Conservation (phyloP, 1,140 invertebrate genomes). For the Agrypnia vestita region DNA sequence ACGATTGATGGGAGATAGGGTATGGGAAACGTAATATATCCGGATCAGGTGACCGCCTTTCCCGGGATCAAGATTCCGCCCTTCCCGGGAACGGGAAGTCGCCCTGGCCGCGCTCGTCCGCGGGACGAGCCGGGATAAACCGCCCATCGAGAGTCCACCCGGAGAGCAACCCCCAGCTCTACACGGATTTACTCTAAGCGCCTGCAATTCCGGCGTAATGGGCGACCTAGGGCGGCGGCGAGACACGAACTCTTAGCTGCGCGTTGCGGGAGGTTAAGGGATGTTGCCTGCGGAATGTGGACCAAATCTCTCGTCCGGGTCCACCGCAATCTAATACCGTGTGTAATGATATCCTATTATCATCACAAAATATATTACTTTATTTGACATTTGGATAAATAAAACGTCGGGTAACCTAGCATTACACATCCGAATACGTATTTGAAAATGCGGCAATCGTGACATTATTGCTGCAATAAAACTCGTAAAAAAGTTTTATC, state of each 20-base stretch:
- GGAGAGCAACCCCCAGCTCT: slow-evolving; percentile 28
- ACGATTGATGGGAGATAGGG: too few species aligned
- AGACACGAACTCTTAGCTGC: slow-evolving; percentile 14
- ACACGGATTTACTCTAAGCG: slow-evolving; percentile 40
- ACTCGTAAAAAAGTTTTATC: too few species aligned
- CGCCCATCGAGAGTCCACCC: slow-evolving; percentile 1
- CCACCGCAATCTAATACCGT: slow-evolving; percentile 18
- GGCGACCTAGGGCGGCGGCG: neutral
- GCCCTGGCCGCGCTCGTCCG: neutral
- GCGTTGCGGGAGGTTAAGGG: neutral
- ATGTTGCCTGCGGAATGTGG: neutral
- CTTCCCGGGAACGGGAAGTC: neutral
- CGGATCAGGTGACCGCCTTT: slow-evolving; percentile 7
- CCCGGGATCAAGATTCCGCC: neutral
- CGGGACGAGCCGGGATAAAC: slow-evolving; percentile 15
- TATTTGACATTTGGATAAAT: too few species aligned
- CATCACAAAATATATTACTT: too few species aligned
- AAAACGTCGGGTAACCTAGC: too few species aligned
- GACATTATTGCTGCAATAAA: too few species aligned
- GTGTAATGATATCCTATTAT: slow-evolving; percentile 1
- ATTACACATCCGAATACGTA: too few species aligned
- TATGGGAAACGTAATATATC: too few species aligned
- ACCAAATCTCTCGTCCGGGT: neutral
- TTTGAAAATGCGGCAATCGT: too few species aligned
- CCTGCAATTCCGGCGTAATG: slow-evolving; percentile 32